These are phyloP conservation scores for Corydoras maculifer DNA, from an alignment of 2,113 vertebrate genomes.

Conservation along the genomic window DNA sequence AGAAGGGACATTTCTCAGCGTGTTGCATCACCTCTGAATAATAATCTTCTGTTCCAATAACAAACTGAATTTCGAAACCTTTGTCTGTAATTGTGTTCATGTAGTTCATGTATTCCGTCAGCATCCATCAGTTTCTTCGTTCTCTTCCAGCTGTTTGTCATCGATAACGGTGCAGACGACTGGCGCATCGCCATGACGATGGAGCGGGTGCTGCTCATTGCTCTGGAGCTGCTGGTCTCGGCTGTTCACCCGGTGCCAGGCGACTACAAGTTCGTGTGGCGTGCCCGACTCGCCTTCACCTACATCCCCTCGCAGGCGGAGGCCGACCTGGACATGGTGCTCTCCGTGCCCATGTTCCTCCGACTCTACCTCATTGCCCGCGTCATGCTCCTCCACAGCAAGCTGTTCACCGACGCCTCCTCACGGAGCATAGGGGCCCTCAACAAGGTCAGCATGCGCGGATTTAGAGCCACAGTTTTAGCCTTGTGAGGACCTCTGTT, in stretches of 20 bases:
- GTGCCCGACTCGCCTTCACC: slow-evolving; percentile 90
- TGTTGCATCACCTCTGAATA: too few species aligned
- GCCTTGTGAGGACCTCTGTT: too few species aligned
- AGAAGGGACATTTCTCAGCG: too few species aligned
- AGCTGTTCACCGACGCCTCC: slow-evolving; percentile 87
- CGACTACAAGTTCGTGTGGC: slow-evolving; percentile 96
- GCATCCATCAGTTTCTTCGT: slow-evolving; percentile 26
- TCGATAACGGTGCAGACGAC: slow-evolving; percentile 96
- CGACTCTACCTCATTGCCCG: slow-evolving; percentile 96
- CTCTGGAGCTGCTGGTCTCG: slow-evolving; percentile 94
- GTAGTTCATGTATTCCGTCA: too few species aligned
- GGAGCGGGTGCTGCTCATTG: slow-evolving; percentile 89
- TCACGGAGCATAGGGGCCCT: slow-evolving; percentile 74
- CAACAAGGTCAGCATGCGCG: slow-evolving; percentile 61
- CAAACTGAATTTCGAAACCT: too few species aligned
- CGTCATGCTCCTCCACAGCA: slow-evolving; percentile 97
- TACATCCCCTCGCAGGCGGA: slow-evolving; percentile 85
- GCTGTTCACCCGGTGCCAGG: slow-evolving; percentile 94
- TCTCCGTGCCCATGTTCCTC: slow-evolving; percentile 98
- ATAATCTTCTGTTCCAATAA: too few species aligned
- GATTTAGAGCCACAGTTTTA: too few species aligned
- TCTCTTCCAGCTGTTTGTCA: slow-evolving; percentile 82
- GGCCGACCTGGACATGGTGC: slow-evolving; percentile 96
- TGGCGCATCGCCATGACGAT: slow-evolving; percentile 98
- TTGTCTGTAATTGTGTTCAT: too few species aligned